phyloP scores from a whole-genome alignment of 1,140 invertebrate species.

The Caenorhabditis briggsae region DNA sequence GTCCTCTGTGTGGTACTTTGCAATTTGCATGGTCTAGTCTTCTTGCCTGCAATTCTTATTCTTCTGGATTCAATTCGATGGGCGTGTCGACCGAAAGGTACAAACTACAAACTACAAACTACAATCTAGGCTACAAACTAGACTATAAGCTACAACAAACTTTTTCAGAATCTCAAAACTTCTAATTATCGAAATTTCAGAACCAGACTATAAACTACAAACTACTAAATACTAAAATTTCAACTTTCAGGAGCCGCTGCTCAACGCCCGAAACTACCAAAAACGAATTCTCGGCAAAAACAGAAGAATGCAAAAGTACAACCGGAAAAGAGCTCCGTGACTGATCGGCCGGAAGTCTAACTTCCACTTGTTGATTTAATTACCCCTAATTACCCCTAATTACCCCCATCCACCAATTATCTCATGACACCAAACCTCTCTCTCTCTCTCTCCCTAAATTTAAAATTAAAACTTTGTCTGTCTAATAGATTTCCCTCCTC shows the following conservation, averaged over 20 bases:
- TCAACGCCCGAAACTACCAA: constrained; percentile 13
- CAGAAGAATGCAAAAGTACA: constrained; percentile 9
- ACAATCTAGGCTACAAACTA: background rate
- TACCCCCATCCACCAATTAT: too few species aligned
- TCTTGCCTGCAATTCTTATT: constrained; percentile 76
- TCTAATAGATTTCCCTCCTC: too few species aligned
- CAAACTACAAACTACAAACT: background rate
- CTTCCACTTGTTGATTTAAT: background rate
- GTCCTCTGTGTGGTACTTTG: constrained; percentile 75
- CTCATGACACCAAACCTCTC: too few species aligned
- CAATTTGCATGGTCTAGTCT: constrained; percentile 75
- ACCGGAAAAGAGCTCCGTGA: constrained; percentile 57
- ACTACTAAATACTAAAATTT: background rate
- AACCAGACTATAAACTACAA: background rate
- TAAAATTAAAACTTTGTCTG: too few species aligned
- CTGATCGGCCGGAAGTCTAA: constrained; percentile 62
- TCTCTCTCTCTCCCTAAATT: too few species aligned
- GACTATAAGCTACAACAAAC: background rate
- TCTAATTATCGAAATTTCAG: background rate
- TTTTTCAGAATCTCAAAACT: background rate
- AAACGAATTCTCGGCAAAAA: constrained; percentile 22
- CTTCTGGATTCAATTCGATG: constrained; percentile 66
- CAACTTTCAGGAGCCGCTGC: constrained; percentile 40
- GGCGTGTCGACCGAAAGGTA: constrained; percentile 61
- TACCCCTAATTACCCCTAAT: too few species aligned